phyloP scores from a whole-genome alignment of 1,140 invertebrate genomes.

The Lepidurus couesii region DNA sequence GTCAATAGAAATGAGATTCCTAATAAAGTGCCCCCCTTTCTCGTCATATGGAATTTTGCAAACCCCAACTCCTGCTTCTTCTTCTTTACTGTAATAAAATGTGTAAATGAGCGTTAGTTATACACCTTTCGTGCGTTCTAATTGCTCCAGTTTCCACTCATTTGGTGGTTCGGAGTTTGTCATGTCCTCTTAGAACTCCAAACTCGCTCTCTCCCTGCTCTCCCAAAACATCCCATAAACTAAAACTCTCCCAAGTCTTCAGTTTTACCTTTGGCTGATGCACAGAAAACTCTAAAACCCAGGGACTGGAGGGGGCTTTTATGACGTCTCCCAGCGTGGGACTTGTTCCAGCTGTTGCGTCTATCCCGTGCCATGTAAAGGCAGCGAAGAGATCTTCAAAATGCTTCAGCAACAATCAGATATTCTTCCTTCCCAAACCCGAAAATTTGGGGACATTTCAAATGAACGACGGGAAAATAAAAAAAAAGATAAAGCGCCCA shows the following conservation, averaged over 20 bases:
- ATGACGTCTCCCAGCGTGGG: constrained; percentile 3
- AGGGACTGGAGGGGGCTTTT: background rate
- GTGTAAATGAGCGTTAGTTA: background rate
- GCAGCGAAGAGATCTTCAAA: background rate
- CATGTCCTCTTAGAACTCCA: constrained; percentile 6
- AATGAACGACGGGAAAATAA: background rate
- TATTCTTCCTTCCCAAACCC: background rate
- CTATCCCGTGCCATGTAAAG: background rate
- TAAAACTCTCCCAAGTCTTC: background rate
- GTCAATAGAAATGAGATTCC: background rate
- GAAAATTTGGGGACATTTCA: background rate
- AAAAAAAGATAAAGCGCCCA: background rate
- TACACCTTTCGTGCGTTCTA: background rate
- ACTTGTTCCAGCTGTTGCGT: constrained; percentile 18
- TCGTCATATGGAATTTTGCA: background rate
- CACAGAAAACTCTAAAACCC: background rate
- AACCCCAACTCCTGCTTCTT: background rate
- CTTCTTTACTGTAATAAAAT: background rate
- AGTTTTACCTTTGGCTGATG: constrained; percentile 5
- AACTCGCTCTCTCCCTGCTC: background rate
- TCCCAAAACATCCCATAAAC: constrained; percentile 7
- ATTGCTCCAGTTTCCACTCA: background rate
- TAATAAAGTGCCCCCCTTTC: background rate
- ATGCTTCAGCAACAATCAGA: background rate
- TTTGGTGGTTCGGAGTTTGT: background rate